A percentile compares a stretch with the other conserved stretches of the same genome.
phyloP scores from a whole-genome alignment of 2,888 invertebrate species.

The Encarsia formosa region DNA sequence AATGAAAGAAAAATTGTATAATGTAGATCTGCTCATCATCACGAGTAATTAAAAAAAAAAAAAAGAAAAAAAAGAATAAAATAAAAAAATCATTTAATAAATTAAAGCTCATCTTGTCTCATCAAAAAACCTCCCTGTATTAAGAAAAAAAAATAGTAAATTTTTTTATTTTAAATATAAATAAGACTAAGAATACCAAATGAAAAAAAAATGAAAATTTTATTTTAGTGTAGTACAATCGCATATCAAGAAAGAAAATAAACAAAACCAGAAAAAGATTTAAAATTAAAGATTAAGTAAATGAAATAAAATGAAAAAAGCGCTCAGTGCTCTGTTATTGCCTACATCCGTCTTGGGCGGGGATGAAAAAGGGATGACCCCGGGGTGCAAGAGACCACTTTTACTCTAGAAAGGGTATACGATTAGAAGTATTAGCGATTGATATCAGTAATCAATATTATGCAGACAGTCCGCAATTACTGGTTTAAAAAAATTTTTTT shows the following conservation, averaged over 20 bases:
- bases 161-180: slow-evolving; percentile 38
- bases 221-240: slow-evolving; percentile 48
- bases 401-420: slow-evolving; percentile 51
- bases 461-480: slow-evolving; percentile 45
- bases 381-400: slow-evolving; percentile 47
- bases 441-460: slow-evolving; percentile 43
- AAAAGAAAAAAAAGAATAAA: slow-evolving; percentile 26
- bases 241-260: slow-evolving; percentile 47
- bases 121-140: slow-evolving; percentile 32
- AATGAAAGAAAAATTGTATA: slow-evolving; percentile 8
- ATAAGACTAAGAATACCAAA: slow-evolving; percentile 52
- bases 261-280: slow-evolving; percentile 30
- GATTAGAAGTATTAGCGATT: slow-evolving; percentile 51
- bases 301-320: slow-evolving; percentile 1
- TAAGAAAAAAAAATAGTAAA: slow-evolving; percentile 38
- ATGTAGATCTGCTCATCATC: slow-evolving; percentile 43
- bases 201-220: slow-evolving; percentile 48
- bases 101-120: slow-evolving; percentile 37
- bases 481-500: slow-evolving; percentile 39
- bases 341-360: slow-evolving; percentile 43
- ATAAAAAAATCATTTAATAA: slow-evolving; percentile 33
- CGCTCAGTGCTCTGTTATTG: slow-evolving; percentile 46
- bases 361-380: slow-evolving; percentile 16
- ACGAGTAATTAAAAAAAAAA: slow-evolving; percentile 36
- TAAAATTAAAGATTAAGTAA: no score